Percentiles rank a stretch among this genome's conserved stretches.
These are phyloP conservation scores for Xyliphius kryptos DNA, from an alignment of 2,113 vertebrate genomes.

Conservation along the genomic window DNA sequence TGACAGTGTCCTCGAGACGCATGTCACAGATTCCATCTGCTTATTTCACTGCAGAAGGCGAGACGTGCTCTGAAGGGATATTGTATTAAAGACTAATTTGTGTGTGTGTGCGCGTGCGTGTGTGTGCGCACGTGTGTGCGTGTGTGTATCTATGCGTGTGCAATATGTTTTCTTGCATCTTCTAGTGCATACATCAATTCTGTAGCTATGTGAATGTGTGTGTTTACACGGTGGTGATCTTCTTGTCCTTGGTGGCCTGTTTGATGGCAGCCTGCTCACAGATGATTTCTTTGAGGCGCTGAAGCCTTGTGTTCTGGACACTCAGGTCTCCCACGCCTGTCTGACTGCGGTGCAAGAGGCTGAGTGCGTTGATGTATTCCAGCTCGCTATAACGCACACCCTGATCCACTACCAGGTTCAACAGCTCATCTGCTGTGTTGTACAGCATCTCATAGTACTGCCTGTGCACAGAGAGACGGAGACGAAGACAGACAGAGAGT, in stretches of 20 bases:
- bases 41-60: conserved; percentile 14
- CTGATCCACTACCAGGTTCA: conserved; percentile 97
- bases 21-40: conserved; percentile 45
- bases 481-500: too few species aligned
- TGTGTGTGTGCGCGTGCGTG: too few species aligned
- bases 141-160: too few species aligned
- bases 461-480: conserved; percentile 52
- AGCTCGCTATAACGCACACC: conserved; percentile 96
- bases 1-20: conserved; percentile 48
- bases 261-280: conserved; percentile 97
- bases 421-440: conserved; percentile 89
- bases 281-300: conserved; percentile 96
- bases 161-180: too few species aligned
- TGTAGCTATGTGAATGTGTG: too few species aligned
- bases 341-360: conserved; percentile 92
- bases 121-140: too few species aligned
- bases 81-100: too few species aligned
- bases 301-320: conserved; percentile 87
- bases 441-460: conserved; percentile 99
- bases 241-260: conserved; percentile 98
- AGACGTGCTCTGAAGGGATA: too few species aligned
- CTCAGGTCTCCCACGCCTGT: conserved; percentile 91
- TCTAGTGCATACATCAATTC: too few species aligned
- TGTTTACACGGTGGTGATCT: conserved; percentile 90
- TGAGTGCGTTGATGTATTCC: conserved; percentile 95